Base-by-base conservation (phyloP, 2,113 vertebrate species). In the Trematomus loennbergii region DNA sequence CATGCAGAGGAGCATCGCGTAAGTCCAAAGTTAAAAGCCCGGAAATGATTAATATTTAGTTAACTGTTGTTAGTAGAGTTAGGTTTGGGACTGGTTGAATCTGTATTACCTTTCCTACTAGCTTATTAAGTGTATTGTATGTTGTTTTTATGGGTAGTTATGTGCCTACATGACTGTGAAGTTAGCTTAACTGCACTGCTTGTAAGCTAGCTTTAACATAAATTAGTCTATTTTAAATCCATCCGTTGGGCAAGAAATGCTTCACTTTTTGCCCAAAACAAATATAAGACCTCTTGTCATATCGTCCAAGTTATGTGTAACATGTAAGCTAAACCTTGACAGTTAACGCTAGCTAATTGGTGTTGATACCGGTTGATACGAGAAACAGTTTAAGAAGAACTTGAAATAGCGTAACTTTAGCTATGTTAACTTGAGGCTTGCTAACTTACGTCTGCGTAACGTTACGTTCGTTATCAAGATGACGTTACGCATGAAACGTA, bases 1-100 rank as follows among this genome's bases (percentile, higher is more conserved):
- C 74, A 95, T 96, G 94, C 95, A 96, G 89, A 91, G 94, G 52
- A 95, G 94, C 79, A 95, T 95, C 61, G 92, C 95, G 94, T 95
- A 64, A 95, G 94, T 94, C 57, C 7, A 3, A 1, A 8, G 5
- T 12, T 3, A 10, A 2, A 1, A 12, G 3, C 6, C 6, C 1
- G 13, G 0, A 1, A 40, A 6, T 53, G 0, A 5, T 45, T 60
- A 57, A 1, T 3, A 1, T 50, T 43, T 49, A 29, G 20, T 57
- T 18, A 5, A 3, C 9, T 16, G 3, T 11, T 7, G n/a, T 33
- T 25, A 3, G 1, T 29, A 58, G 1, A 4, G 10, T 15, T 79
- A 69, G 71, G 74, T 81, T 2, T 0, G 11, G 16, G 25, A 22
- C 66, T 62, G 18, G 36, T 22, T 13, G 49, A 20, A 1, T 25